A percentile compares a stretch with the other conserved stretches of the same genome.
phyloP scores from a whole-genome alignment of 2,113 vertebrate genomes.

The Alouatta palliata region DNA sequence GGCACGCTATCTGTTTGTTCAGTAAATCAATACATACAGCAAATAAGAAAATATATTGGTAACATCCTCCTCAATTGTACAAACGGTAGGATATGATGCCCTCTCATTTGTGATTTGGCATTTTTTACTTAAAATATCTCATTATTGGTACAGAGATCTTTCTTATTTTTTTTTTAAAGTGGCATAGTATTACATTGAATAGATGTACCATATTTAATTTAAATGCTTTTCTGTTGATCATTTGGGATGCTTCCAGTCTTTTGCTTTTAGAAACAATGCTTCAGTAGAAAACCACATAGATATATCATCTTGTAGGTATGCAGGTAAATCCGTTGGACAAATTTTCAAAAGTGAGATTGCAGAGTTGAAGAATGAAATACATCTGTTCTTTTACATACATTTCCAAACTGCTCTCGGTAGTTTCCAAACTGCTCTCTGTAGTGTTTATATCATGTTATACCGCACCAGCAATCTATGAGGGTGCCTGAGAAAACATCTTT shows the following conservation, averaged over 20 bases:
- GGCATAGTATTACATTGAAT: neutral
- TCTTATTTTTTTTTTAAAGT: neutral
- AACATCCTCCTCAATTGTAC: neutral
- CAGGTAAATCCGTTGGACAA: neutral
- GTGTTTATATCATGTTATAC: neutral
- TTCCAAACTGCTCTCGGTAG: neutral
- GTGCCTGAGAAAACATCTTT: neutral
- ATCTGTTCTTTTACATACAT: neutral
- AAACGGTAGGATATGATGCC: neutral
- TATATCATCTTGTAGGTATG: neutral
- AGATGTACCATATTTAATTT: neutral
- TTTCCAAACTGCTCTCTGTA: neutral
- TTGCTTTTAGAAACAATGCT: neutral
- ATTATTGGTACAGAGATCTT: neutral
- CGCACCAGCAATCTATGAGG: neutral
- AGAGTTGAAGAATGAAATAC: neutral
- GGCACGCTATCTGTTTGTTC: neutral
- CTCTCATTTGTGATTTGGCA: neutral
- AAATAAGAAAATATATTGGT: neutral
- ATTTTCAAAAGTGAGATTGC: neutral
- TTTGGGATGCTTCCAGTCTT: conserved; percentile 1
- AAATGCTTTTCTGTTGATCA: neutral
- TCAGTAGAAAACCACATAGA: neutral
- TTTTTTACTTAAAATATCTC: neutral
- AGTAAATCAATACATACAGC: neutral